Base-by-base conservation (phyloP, 1,140 invertebrate species). In the Babylonia areolata region DNA sequence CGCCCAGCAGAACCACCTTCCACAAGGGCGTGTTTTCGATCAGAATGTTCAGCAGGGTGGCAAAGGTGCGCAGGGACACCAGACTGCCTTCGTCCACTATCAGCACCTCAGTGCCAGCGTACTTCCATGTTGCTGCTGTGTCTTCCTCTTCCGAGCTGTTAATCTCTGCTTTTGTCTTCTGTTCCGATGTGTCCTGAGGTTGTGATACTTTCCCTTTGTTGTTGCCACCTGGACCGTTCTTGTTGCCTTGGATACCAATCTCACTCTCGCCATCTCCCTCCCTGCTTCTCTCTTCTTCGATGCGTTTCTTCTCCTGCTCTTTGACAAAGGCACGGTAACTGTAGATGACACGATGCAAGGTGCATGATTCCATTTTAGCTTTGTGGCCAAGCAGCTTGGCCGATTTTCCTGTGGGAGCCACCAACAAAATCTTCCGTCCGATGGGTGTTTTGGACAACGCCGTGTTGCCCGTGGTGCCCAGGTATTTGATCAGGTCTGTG, bases 61-160 rank as follows among this genome's bases (percentile, higher is more conserved):
- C 87, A 80, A 93, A 92, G n/a, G 89, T 91, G 73, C 88, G 79
- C 9, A 94, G 91, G n/a, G 92, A 89, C 1, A 93, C 91, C 64
- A 94, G 85, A 75, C 91, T 92, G 82, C 92, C 93, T 71, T 94
- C 93, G 88, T 94, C 93, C 20, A 93, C 92, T 17, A 94, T 91
- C 20, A 94, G 87, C 1, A 90, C 88, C 37, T 90, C 85, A 5
- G 90, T 89, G 71, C 84, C 40, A 9, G 81, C 75, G 77, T 90
- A 92, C 75, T 87, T 90, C 92, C 92, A 93, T n/a, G n/a, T n/a
- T n/a, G n/a, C n/a, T n/a, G n/a, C n/a, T n/a, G n/a, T n/a, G n/a
- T n/a, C n/a, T 64, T 2, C 46, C 35, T 35, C 54, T 31, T 84
- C 78, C 71, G 15, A 12, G 23, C 58, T n/a, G 58, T 64, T n/a